Percentiles rank a stretch among this genome's conserved stretches.
These are phyloP conservation scores for Arothron firmamentum DNA, from an alignment of 2,113 vertebrate genomes.

Conservation along the genomic window DNA sequence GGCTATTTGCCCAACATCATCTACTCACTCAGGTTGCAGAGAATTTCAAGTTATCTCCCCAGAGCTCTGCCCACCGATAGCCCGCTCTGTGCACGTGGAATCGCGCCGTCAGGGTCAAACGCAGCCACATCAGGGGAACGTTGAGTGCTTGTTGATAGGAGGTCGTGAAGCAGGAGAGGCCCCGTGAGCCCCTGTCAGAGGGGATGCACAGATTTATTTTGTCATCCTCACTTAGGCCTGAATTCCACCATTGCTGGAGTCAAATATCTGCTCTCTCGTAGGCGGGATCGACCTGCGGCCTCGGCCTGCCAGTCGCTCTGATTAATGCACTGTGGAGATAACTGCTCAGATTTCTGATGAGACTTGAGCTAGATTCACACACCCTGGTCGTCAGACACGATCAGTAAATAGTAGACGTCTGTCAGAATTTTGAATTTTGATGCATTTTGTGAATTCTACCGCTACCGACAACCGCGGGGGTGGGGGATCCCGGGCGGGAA, in stretches of 20 bases:
- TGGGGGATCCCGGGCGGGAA: slow-evolving; percentile 29
- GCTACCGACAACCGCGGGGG: not conserved
- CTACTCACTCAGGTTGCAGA: no score
- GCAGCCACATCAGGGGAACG: slow-evolving; percentile 9
- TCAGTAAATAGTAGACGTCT: slow-evolving; percentile 5
- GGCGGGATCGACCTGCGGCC: slow-evolving; percentile 37
- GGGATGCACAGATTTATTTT: slow-evolving; percentile 24
- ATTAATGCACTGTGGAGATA: slow-evolving; percentile 34
- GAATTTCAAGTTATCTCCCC: no score
- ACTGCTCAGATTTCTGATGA: slow-evolving; percentile 46
- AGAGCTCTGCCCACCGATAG: not conserved
- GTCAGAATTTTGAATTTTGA: not conserved
- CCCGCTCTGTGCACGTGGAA: slow-evolving; percentile 18
- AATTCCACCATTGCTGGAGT: slow-evolving; percentile 19
- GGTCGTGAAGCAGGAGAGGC: slow-evolving; percentile 9
- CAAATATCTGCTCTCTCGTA: slow-evolving; percentile 22
- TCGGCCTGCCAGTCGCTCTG: slow-evolving; percentile 21
- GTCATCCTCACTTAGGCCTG: slow-evolving; percentile 36
- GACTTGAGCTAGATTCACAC: slow-evolving; percentile 33
- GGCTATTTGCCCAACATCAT: no score
- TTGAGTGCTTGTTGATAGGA: slow-evolving; percentile 15
- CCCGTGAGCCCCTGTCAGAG: slow-evolving; percentile 1
- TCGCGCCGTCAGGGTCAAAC: slow-evolving; percentile 12
- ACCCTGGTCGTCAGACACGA: slow-evolving; percentile 23
- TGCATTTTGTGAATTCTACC: not conserved